These are phyloP conservation scores for Pollenia angustigena DNA, from an alignment of 2,888 invertebrate genomes.

Conservation along the genomic window DNA sequence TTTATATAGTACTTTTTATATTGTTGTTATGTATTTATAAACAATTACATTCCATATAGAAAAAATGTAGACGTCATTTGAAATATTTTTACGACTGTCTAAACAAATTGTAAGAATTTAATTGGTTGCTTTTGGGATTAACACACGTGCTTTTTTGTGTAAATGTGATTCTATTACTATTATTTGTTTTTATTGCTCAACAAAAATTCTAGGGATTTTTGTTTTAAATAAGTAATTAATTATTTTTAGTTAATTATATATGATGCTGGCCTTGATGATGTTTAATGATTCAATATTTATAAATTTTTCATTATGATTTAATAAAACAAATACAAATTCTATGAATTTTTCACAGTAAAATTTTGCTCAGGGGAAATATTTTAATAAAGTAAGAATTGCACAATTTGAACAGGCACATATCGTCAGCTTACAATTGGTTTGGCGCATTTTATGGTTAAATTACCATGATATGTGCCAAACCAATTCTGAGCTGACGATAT, in stretches of 20 bases:
- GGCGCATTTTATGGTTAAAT: too few species aligned
- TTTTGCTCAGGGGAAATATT: background rate
- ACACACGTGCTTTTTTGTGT: slow-evolving; percentile 56
- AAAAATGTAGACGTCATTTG: slow-evolving; percentile 42
- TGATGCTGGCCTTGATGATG: background rate
- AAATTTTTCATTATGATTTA: slow-evolving; percentile 18
- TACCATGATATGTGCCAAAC: too few species aligned
- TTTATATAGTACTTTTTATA: background rate
- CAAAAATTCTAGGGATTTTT: slow-evolving; percentile 32
- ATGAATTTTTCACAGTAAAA: slow-evolving; percentile 11
- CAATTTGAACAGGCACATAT: too few species aligned
- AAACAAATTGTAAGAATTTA: slow-evolving; percentile 22
- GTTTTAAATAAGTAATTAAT: slow-evolving; percentile 15
- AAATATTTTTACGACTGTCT: slow-evolving; percentile 20
- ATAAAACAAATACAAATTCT: slow-evolving; percentile 17
- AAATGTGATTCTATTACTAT: background rate
- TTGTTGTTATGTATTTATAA: slow-evolving; percentile 46
- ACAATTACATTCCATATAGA: slow-evolving; percentile 37
- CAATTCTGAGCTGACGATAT: too few species aligned
- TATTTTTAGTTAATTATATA: slow-evolving; percentile 35
- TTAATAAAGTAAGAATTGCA: background rate
- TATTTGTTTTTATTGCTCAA: background rate
- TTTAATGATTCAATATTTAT: slow-evolving; percentile 1
- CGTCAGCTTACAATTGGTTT: too few species aligned
- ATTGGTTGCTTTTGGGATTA: background rate